Evolutionary conservation across 2,888 invertebrate species (phyloP).

Genomic region (Crossocerus cetratus): DNA sequence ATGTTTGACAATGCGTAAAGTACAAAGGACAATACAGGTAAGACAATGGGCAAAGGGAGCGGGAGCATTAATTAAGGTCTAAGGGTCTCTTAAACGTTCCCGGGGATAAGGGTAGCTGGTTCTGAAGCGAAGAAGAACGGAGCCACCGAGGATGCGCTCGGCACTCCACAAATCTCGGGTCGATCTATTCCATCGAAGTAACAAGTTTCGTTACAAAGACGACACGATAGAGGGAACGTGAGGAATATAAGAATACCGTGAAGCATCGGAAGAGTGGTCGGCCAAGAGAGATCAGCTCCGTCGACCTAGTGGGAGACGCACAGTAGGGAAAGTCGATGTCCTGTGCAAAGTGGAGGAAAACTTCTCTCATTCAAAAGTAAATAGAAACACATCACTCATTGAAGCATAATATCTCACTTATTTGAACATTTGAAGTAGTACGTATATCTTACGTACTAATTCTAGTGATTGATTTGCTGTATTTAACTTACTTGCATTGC

Average conservation of each 20-base stretch:
- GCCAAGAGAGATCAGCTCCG: neutral
- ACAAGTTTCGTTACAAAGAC: conserved; percentile 60
- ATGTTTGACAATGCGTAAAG: no score
- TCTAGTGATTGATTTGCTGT: no score
- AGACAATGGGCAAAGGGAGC: no score
- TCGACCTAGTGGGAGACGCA: neutral
- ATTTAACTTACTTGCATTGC: no score
- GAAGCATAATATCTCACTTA: neutral
- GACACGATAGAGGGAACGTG: conserved; percentile 20
- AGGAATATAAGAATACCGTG: neutral
- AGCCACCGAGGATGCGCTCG: conserved; percentile 2
- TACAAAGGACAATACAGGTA: no score
- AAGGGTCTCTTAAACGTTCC: no score
- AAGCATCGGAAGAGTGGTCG: neutral
- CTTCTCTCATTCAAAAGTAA: neutral
- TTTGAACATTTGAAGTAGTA: no score
- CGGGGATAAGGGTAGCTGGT: neutral
- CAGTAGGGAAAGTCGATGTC: neutral
- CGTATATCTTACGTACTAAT: no score
- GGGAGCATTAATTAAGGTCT: no score
- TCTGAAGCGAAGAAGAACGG: neutral
- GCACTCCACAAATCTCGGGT: conserved; percentile 50
- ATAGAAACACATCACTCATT: neutral
- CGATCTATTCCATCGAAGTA: conserved; percentile 41
- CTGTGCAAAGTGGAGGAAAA: neutral